A percentile compares a stretch with the other conserved stretches of the same genome.
Conservation (phyloP, 2,888 invertebrate species). For the Alentia gelatinosa region DNA sequence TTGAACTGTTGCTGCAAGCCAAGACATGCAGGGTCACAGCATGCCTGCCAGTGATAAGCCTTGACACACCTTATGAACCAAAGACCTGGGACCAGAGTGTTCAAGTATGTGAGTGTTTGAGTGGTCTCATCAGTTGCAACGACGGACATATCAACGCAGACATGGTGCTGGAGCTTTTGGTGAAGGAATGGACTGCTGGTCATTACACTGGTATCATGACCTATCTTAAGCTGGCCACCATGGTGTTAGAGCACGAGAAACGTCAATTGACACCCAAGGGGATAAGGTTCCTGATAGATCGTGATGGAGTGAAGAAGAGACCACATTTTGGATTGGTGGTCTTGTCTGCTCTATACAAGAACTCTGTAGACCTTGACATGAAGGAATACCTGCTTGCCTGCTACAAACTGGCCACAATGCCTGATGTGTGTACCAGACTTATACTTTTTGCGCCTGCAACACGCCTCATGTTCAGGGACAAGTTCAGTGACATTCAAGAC, state of each 20-base stretch:
- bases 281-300: not conserved
- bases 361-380: constrained; percentile 19
- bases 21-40: constrained; percentile 53
- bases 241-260: constrained; percentile 56
- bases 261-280: constrained; percentile 48
- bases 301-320: not conserved
- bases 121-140: not conserved
- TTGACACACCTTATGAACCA: constrained; percentile 56
- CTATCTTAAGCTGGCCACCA: constrained; percentile 56
- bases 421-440: constrained; percentile 54
- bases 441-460: constrained; percentile 52
- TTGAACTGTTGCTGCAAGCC: constrained; percentile 51
- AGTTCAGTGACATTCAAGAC: not conserved
- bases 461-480: constrained; percentile 13
- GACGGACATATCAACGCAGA: constrained; percentile 20
- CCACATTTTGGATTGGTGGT: constrained; percentile 45
- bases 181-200: constrained; percentile 46
- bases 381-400: constrained; percentile 31
- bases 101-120: not conserved
- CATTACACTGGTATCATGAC: constrained; percentile 44
- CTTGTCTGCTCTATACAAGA: constrained; percentile 49
- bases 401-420: constrained; percentile 26
- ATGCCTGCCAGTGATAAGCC: constrained; percentile 58
- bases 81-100: constrained; percentile 38
- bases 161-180: constrained; percentile 35